Evolutionary conservation across 1,140 invertebrate species (phyloP), one percentile per base, ranked within the genome.

Genomic region (Platyscapa corneri): DNA sequence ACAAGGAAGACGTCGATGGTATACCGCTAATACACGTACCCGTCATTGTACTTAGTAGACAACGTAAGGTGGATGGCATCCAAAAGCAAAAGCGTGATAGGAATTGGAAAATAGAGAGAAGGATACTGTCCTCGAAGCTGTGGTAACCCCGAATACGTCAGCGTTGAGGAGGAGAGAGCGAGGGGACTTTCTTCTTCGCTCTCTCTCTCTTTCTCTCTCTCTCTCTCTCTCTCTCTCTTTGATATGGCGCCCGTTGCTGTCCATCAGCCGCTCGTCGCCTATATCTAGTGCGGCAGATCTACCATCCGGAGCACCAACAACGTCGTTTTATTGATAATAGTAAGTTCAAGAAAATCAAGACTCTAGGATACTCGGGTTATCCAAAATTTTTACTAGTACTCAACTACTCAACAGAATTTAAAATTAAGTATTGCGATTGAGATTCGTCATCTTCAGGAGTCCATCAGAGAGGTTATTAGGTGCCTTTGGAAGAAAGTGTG

Each of bases 151-250:
- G 42, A 27, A 82, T 18, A 39, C 53, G 30, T 30, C 56, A 79
- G 53, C 77, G 77, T 79, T 20, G 32, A 3, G 77, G 64, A 49
- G 60, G 79, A 81, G 79, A 81, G 79, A 82, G 80, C 46, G 80
- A 56, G 80, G 18, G 49, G 80, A 56, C 46, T 56, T 53, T 64
- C 72, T 76, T 75, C 72, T 42, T 70, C 79, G 16, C 79, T 82
- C 80, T 82, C 37, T 76, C 74, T n/a, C 72, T 75, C 72, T 83
- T 53, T 75, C 72, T 83, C 56, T 49, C 53, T n/a, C n/a, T n/a
- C n/a, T n/a, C n/a, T n/a, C n/a, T n/a, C n/a, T n/a, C n/a, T n/a
- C n/a, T n/a, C n/a, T n/a, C n/a, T n/a, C n/a, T n/a, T n/a, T n/a
- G n/a, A n/a, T 53, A 74, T 83, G 72, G 72, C 42, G 53, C 60